Base-by-base conservation (phyloP, 2,888 invertebrate species). In the Acheta domesticus region DNA sequence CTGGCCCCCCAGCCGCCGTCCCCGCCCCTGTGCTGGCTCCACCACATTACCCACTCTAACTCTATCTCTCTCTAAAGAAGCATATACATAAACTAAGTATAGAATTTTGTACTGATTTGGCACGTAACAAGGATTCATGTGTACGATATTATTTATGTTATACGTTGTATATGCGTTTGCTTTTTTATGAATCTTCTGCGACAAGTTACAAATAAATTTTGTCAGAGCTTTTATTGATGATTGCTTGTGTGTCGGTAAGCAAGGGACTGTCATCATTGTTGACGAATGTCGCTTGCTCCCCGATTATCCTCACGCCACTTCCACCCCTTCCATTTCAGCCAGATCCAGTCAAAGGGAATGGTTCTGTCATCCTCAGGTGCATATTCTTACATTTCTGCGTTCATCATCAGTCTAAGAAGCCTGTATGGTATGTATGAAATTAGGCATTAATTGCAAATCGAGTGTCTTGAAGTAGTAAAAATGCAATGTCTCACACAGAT, bases 121-220 rank as follows among this genome's bases (percentile, higher is more conserved):
- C 62, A 62, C 62, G n/a, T 62, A 14, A 62, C n/a, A 62, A 62
- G 62, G n/a, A 19, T 62, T 62, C 62, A 62, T 62, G 62, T 62
- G 62, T 62, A 62, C 14, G n/a, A 62, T 16, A 62, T 62, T 62
- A 62, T 62, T 62, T 62, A 8, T 62, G 62, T 62, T 62, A 62
- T 62, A 62, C 62, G n/a, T 62, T 62, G 62, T 36, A 62, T 62
- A 62, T 62, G 62, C 62, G 62, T 62, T 62, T 62, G 62, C 62
- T 62, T 62, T 62, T 62, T 62, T 62, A 62, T 62, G 62, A 62
- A 62, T 62, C 62, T 62, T 62, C 62, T 62, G 62, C 62, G 62
- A 62, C 62, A 62, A 62, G 62, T 62, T 62, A 36, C 36, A 62
- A 62, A 62, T 62, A 62, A 62, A 62, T 62, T 62, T 62, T 62